Evolutionary conservation across 2,888 invertebrate species (phyloP), one percentile per base, ranked within the genome.

Genomic region (Steromphala cineraria): DNA sequence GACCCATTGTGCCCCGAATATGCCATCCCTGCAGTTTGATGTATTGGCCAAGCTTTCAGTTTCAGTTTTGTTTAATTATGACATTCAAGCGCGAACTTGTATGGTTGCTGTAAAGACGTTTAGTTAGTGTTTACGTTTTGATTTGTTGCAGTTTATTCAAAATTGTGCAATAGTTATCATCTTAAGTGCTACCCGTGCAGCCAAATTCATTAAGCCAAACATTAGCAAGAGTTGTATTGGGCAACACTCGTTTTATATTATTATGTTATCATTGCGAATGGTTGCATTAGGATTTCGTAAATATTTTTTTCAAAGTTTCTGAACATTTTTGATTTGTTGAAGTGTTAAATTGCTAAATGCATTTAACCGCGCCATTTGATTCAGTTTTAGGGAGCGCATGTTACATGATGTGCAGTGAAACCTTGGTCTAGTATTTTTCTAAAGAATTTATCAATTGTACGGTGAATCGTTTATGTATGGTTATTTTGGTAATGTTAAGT

Each of bases 401-500:
- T 28, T 24, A 62, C 8, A 28, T 28, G 62, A 13, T 28, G 62
- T 62, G 71, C 71, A 40, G 40, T 71, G 40, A 36, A 10, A n/a
- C 17, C 40, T 71, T 19, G 71, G 71, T 71, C 71, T 71, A 71
- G 71, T 71, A 71, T 36, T 71, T 62, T 62, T 62, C 36, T 71
- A 71, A 71, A 40, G 19, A 71, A 31, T 71, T 71, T 40, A 71
- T 19, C 24, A 19, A 15, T 71, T 36, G 46, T 46, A 46, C 46
- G 40, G 36, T 36, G 71, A 36, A 71, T 71, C n/a, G 71, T 62
- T 62, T 62, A 24, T 28, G 62, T 71, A 71, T 71, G 71, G 36
- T 71, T 71, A 13, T 71, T 71, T 71, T 71, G 31, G 36, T 71
- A 71, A 71, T 71, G 71, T 71, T 71, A 71, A 36, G 19, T 71